Base-by-base conservation (phyloP, 2,797 vertebrate species). In the Halcyon badia region DNA sequence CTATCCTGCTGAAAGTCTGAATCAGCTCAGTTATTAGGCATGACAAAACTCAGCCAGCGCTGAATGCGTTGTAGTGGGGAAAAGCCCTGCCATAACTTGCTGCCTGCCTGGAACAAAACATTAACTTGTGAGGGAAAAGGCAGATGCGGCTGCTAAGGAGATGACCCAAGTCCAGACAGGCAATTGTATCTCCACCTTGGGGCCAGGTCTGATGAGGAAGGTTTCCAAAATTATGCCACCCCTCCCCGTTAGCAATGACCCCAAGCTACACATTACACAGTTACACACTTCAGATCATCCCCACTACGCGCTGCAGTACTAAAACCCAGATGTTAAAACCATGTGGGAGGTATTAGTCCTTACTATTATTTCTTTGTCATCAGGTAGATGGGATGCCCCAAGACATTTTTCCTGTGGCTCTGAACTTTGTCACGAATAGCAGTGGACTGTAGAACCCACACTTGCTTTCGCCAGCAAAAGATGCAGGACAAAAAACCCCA, bases 11-110 rank as follows among this genome's bases (percentile, higher is more conserved):
- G 87, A 93, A 89, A 93, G 72, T 42, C 28, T 2, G 0, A 82
- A 90, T 77, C 61, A 86, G 58, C 71, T 95, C 86, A 75, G 9
- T 80, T 86, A 49, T 87, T 64, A 71, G 77, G 57, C 71, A 65
- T 42, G 49, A 89, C 46, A 79, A 86, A 90, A 85, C 24, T 76
- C 60, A 64, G 51, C 30, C 39, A 85, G 41, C 46, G 41, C 19
- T 4, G 4, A 44, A 66, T 0, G 0, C 1, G 7, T 42, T 73
- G 44, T 37, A 84, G 20, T 33, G n/a, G 87, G 82, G 64, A 75
- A 93, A 94, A 85, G 10, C 8, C 21, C 20, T 71, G 51, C 13
- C 37, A 42, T 17, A n/a, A 9, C 31, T 78, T 87, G 18, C 39
- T 77, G 49, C 24, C 11, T 77, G 84, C 73, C 64, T 41, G 56